Conservation (phyloP, 2,113 vertebrate species). For the Larimichthys crocea region DNA sequence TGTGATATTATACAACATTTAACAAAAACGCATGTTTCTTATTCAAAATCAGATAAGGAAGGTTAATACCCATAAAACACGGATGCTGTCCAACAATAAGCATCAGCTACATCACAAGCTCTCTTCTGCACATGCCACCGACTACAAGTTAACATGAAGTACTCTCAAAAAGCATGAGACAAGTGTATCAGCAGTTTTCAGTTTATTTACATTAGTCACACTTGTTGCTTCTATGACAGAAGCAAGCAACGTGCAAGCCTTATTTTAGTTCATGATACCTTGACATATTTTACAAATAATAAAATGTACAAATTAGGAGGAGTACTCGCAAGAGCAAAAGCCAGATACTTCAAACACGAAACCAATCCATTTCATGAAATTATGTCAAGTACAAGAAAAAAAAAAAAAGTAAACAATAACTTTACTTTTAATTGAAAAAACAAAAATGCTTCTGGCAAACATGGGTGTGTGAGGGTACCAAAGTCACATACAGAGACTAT, state of each 20-base stretch:
- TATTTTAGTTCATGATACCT: constrained; percentile 12
- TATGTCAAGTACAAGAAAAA: background rate
- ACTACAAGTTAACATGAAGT: background rate
- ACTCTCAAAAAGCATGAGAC: background rate
- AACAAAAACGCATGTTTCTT: background rate
- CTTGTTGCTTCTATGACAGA: constrained; percentile 19
- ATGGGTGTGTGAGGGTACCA: background rate
- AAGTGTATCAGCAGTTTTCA: constrained; percentile 7
- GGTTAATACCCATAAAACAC: background rate
- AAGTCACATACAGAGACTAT: background rate
- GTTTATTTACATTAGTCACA: constrained; percentile 50
- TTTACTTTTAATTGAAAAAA: background rate
- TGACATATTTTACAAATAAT: constrained; percentile 7
- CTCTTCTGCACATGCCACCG: too few species aligned
- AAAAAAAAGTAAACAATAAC: constrained; percentile 20
- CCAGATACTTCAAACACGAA: background rate
- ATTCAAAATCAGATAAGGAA: background rate
- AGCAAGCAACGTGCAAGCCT: constrained; percentile 3
- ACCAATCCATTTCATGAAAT: constrained; percentile 9
- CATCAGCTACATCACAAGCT: too few species aligned
- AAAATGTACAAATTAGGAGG: constrained; percentile 23
- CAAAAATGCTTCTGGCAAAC: background rate
- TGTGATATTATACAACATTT: background rate
- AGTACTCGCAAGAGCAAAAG: constrained; percentile 5
- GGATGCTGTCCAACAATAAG: background rate